Conservation (phyloP, 2,113 vertebrate genomes). For the Baryphthengus martii region DNA sequence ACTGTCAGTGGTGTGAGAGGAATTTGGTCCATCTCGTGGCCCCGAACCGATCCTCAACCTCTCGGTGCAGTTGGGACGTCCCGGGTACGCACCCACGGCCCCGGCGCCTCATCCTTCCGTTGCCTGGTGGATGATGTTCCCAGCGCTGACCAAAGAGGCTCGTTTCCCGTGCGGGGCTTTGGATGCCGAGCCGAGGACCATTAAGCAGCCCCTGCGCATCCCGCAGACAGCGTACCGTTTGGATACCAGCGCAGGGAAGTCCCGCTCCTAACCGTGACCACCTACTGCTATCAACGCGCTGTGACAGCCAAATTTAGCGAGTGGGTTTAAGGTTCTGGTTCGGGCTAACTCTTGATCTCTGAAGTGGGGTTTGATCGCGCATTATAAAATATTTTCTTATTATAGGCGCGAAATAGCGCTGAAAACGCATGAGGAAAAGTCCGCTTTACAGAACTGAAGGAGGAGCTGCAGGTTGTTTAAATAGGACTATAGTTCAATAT, state of each 20-base stretch:
- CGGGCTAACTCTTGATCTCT: background rate
- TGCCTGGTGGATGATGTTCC: background rate
- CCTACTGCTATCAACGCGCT: background rate
- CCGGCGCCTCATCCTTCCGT: no score
- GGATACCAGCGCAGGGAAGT: background rate
- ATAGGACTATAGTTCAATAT: background rate
- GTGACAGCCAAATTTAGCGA: background rate
- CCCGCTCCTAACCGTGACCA: background rate
- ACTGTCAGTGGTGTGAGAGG: background rate
- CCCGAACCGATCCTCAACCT: background rate
- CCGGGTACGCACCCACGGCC: background rate
- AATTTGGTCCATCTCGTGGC: background rate
- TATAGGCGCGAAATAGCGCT: background rate
- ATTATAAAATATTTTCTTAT: background rate
- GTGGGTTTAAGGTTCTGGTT: background rate
- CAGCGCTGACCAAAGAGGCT: background rate
- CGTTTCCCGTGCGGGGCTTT: background rate
- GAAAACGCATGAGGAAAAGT: background rate
- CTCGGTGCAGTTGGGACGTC: rapidly evolving
- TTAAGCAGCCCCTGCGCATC: background rate
- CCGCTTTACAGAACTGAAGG: background rate
- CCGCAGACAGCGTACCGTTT: background rate
- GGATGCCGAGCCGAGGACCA: background rate
- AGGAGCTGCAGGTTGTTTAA: background rate
- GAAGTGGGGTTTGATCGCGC: background rate